A percentile compares a stretch with the other conserved stretches of the same genome.
Conservation (phyloP, 2,113 vertebrate species). For the Eudorcas thomsonii region DNA sequence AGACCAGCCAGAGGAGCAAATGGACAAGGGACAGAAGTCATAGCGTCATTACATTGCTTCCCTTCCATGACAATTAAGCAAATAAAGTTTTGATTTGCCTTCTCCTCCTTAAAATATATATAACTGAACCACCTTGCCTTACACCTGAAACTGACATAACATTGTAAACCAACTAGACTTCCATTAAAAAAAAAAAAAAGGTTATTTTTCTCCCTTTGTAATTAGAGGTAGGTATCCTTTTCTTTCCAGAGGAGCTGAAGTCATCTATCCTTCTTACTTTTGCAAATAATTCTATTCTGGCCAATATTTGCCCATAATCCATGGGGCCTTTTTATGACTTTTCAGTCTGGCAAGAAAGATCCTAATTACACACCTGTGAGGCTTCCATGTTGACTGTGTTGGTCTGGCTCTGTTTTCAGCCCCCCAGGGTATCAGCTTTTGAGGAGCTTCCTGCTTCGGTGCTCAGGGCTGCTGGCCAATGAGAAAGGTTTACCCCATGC, state of each 20-base stretch:
- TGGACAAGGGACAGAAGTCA: background rate
- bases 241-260: background rate
- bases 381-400: fast-evolving
- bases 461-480: background rate
- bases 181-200: background rate
- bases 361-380: background rate
- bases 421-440: no score
- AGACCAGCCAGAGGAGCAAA: background rate
- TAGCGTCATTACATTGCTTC: background rate
- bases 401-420: background rate
- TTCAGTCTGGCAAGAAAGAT: background rate
- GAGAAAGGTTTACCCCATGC: background rate
- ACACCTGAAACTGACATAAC: background rate
- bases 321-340: background rate
- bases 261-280: background rate
- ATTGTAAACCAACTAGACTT: background rate
- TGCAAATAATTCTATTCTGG: background rate
- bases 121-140: background rate
- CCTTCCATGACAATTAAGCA: background rate
- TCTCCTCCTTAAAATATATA: background rate
- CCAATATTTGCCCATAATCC: background rate
- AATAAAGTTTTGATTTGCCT: background rate
- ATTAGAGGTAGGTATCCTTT: background rate
- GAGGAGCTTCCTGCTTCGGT: no score
- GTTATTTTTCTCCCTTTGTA: background rate